Percentiles rank a stretch among this genome's conserved stretches.
These are phyloP conservation scores for Tenrec ecaudatus DNA, from an alignment of 2,113 vertebrate genomes.

Conservation along the genomic window DNA sequence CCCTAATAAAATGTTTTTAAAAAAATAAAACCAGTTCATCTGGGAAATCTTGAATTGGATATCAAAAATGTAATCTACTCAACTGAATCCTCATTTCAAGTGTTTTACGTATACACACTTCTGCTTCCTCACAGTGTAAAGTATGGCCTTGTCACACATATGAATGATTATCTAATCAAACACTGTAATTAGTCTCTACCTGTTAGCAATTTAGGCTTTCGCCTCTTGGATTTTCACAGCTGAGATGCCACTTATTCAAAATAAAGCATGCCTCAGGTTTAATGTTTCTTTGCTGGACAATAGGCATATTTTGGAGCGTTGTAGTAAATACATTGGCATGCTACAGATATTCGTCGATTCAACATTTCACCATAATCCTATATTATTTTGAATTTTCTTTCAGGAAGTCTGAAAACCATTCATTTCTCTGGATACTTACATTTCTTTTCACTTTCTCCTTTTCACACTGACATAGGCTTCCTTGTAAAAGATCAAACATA, in stretches of 20 bases:
- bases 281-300: conserved; percentile 34
- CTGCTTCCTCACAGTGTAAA: not conserved
- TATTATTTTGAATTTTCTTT: conserved; percentile 21
- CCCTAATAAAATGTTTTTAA: no score
- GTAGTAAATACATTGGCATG: not conserved
- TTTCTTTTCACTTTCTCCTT: conserved; percentile 94
- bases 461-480: conserved; percentile 91
- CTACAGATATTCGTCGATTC: conserved; percentile 25
- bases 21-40: no score
- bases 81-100: conserved; percentile 40
- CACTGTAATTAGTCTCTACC: not conserved
- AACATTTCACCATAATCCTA: conserved; percentile 14
- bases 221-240: conserved; percentile 7
- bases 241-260: conserved; percentile 18
- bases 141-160: not conserved
- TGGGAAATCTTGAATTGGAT: no score
- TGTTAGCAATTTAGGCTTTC: not conserved
- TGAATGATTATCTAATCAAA: not conserved
- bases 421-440: conserved; percentile 84
- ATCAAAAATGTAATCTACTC: not conserved
- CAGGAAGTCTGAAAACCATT: no score
- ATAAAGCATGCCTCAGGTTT: not conserved
- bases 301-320: not conserved
- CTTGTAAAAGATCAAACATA: conserved; percentile 89
- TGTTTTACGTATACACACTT: not conserved